A percentile compares a stretch with the other conserved stretches of the same genome.
Conservation (phyloP, 2,888 invertebrate genomes). For the Hyppa rectilinea region DNA sequence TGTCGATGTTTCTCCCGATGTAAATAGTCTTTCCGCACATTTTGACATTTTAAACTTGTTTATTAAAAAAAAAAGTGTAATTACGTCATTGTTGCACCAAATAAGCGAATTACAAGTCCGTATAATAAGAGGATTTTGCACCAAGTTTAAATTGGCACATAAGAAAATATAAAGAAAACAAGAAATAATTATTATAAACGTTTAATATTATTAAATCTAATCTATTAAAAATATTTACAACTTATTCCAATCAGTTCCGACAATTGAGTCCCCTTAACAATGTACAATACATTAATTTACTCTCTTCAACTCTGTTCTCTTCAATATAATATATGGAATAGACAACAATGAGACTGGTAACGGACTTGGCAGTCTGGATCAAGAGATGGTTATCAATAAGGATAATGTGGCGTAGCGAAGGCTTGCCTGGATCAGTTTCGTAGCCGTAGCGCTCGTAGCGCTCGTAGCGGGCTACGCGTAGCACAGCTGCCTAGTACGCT, state of each 20-base stretch:
- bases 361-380: conserved; percentile 13
- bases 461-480: conserved; percentile 40
- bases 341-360: conserved; percentile 51
- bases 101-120: too few relatives aligned
- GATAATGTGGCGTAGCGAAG: conserved; percentile 10
- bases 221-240: conserved; percentile 82
- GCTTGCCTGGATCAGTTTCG: not conserved
- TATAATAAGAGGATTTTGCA: not conserved
- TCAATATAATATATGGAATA: conserved; percentile 56
- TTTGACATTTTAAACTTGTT: too few relatives aligned
- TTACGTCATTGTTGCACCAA: too few relatives aligned
- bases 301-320: conserved; percentile 59
- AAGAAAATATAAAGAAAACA: conserved; percentile 36
- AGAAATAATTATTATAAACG: conserved; percentile 71
- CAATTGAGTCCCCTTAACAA: conserved; percentile 79
- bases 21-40: too few relatives aligned
- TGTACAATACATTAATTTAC: conserved; percentile 74
- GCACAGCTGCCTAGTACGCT: conserved; percentile 9
- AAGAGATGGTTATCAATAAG: not conserved
- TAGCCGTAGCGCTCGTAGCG: conserved; percentile 38
- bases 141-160: not conserved
- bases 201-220: conserved; percentile 81
- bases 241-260: conserved; percentile 89
- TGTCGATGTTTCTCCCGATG: too few relatives aligned
- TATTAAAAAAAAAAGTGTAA: too few relatives aligned